Percentiles rank a stretch among this genome's conserved stretches.
Evolutionary conservation across 2,797 vertebrate genomes (phyloP).

Genomic region (Rhincodon typus): DNA sequence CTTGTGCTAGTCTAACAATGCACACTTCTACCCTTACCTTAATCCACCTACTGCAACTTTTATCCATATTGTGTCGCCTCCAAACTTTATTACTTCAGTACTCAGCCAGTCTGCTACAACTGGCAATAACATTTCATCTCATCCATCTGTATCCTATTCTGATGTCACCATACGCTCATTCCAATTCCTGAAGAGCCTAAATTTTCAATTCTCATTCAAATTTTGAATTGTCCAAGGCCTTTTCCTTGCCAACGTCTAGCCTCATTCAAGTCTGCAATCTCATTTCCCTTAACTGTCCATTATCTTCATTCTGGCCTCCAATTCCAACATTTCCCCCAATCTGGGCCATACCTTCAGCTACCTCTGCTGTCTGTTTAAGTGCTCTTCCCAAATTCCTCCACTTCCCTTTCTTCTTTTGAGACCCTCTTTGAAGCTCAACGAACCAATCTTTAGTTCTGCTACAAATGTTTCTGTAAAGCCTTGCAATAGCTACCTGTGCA

Average conservation of each 20-base stretch:
- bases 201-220: neutral
- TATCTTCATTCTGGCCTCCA: neutral
- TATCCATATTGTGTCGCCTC: no score
- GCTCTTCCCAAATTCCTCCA: neutral
- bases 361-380: neutral
- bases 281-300: neutral
- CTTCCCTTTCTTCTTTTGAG: neutral
- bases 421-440: neutral
- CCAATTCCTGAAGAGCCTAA: neutral
- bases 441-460: neutral
- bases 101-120: neutral
- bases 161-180: neutral
- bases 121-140: neutral
- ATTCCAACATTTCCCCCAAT: neutral
- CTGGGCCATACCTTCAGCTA: neutral
- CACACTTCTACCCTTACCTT: no score
- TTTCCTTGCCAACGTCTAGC: neutral
- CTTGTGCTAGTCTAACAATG: no score
- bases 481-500: no score
- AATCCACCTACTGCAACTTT: no score
- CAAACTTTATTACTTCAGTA: neutral
- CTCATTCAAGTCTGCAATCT: no score
- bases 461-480: no score
- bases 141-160: neutral
- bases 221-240: neutral